A percentile compares a stretch with the other conserved stretches of the same genome.
phyloP scores from a whole-genome alignment of 1,140 invertebrate species.

The Diabrotica undecimpunctata region DNA sequence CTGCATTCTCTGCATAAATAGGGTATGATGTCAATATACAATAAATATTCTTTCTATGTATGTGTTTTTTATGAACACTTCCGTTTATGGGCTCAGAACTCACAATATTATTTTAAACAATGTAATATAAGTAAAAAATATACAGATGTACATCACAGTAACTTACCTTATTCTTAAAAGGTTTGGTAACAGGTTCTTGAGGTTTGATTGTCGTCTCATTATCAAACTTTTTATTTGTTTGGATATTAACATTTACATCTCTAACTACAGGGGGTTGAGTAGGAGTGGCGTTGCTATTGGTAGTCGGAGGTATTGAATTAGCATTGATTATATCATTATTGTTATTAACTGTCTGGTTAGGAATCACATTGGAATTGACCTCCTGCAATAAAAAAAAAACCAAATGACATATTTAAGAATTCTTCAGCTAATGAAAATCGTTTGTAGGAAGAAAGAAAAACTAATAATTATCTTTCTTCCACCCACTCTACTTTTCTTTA shows the following conservation, averaged over 20 bases:
- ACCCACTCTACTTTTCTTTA: no score
- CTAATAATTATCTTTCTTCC: no score
- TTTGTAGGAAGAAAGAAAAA: no score
- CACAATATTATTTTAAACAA: no score
- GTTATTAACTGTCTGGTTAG: background rate
- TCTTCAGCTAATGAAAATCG: background rate
- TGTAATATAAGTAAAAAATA: no score
- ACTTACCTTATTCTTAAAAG: background rate
- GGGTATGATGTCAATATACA: no score
- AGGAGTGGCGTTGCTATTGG: constrained; percentile 5
- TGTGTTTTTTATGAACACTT: no score
- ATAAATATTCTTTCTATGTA: no score
- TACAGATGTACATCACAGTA: no score
- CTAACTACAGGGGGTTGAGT: background rate
- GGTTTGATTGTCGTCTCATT: constrained; percentile 2
- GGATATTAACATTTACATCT: constrained; percentile 5
- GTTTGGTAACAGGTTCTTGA: background rate
- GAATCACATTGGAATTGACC: constrained; percentile 28
- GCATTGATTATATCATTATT: constrained; percentile 25
- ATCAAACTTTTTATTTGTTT: background rate
- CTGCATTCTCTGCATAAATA: no score
- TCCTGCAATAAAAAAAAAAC: constrained; percentile 10
- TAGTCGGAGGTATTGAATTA: constrained; percentile 3
- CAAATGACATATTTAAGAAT: background rate
- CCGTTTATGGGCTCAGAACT: no score